A percentile compares a stretch with the other conserved stretches of the same genome.
These are phyloP conservation scores for Argyresthia albistria DNA, from an alignment of 2,888 invertebrate genomes.

Conservation along the genomic window DNA sequence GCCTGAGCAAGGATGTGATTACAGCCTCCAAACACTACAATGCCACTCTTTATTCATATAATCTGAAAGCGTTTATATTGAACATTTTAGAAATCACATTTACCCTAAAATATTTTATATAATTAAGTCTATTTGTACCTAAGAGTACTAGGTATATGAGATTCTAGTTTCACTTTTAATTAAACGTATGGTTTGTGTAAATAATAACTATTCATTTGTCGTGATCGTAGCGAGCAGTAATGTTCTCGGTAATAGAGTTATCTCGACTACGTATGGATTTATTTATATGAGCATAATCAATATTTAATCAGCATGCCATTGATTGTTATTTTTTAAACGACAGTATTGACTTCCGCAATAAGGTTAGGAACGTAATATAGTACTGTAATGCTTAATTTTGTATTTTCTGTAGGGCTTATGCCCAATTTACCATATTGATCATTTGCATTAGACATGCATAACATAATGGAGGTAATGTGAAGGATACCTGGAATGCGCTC, in stretches of 20 bases:
- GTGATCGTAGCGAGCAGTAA: conserved; percentile 1
- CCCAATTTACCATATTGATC: conserved; percentile 58
- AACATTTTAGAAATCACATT: not conserved
- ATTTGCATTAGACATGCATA: conserved; percentile 52
- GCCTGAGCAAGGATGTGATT: no score
- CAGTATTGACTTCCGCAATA: conserved; percentile 67
- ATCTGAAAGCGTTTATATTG: not conserved
- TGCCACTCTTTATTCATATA: no score
- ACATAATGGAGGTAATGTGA: conserved; percentile 48
- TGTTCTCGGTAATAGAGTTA: conserved; percentile 2
- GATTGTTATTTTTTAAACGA: conserved; percentile 43
- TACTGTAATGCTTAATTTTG: conserved; percentile 64
- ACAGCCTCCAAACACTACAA: no score
- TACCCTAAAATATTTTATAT: not conserved
- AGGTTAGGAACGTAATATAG: conserved; percentile 51
- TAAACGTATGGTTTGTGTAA: conserved; percentile 7
- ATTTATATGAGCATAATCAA: conserved; percentile 54
- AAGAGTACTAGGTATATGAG: not conserved
- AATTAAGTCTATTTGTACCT: not conserved
- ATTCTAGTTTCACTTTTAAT: conserved; percentile 2
- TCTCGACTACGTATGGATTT: conserved; percentile 19
- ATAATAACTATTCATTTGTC: conserved; percentile 7
- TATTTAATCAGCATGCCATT: conserved; percentile 49
- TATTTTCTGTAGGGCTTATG: conserved; percentile 55
- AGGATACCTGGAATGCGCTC: conserved; percentile 47